Percentiles rank a stretch among this genome's conserved stretches.
Conservation (phyloP, 2,888 invertebrate species). For the Zelleria hepariella region DNA sequence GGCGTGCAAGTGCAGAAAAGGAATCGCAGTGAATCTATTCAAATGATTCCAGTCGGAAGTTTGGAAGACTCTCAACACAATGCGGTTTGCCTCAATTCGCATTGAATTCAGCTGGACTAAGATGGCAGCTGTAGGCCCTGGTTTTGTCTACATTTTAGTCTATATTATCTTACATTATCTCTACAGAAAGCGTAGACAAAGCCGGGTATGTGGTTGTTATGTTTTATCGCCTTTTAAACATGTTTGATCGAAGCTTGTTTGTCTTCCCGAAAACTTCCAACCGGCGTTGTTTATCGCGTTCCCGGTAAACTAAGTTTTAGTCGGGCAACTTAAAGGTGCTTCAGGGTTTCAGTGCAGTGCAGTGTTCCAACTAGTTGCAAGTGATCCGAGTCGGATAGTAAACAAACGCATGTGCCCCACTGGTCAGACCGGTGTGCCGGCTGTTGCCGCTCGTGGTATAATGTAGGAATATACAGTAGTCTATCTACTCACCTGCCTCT, state of each 20-base stretch:
- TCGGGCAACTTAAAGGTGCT: background rate
- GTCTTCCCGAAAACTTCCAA: background rate
- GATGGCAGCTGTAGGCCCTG: too few relatives aligned
- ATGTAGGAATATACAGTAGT: too few relatives aligned
- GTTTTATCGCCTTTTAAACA: too few relatives aligned
- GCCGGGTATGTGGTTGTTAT: too few relatives aligned
- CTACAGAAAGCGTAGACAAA: too few relatives aligned
- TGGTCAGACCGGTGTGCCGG: conserved; percentile 65
- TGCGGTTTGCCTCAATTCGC: too few relatives aligned
- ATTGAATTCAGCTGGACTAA: too few relatives aligned
- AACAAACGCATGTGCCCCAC: conserved; percentile 68
- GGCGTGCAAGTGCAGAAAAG: background rate
- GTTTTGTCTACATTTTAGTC: too few relatives aligned
- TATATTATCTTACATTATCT: too few relatives aligned
- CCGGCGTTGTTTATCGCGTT: background rate
- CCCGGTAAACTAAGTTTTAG: background rate
- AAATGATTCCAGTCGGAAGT: background rate
- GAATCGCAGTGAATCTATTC: background rate
- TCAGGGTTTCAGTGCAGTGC: background rate
- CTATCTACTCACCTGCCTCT: too few relatives aligned
- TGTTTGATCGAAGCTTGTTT: background rate
- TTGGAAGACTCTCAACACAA: too few relatives aligned
- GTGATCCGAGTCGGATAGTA: conserved; percentile 47
- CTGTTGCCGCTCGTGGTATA: conserved; percentile 68
- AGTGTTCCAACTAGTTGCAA: background rate